A percentile compares a stretch with the other conserved stretches of the same genome.
These are phyloP conservation scores for Arbacia lixula DNA, from an alignment of 53 echinoderm and acorn worm species.

Conservation along the genomic window DNA sequence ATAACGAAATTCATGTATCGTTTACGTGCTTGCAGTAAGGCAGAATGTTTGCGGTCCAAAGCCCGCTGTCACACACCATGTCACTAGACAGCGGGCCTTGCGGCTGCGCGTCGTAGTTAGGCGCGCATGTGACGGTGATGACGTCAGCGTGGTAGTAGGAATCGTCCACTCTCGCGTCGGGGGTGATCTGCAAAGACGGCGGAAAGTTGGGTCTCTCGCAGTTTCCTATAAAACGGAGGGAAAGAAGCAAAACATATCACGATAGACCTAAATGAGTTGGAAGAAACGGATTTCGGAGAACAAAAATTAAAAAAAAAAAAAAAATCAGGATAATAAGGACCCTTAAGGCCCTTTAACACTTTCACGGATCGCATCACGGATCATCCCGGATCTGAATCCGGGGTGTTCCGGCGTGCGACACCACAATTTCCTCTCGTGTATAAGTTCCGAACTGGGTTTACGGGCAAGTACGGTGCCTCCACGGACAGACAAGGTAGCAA, in stretches of 20 bases:
- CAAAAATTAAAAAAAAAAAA: too few species aligned
- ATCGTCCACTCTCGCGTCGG: background rate
- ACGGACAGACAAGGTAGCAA: too few species aligned
- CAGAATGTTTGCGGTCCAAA: background rate
- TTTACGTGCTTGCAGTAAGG: conserved; percentile 7
- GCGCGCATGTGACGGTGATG: conserved; percentile 24
- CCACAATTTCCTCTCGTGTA: too few species aligned
- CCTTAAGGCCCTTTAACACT: too few species aligned
- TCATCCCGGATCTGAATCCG: too few species aligned
- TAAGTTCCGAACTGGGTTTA: too few species aligned
- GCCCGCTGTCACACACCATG: background rate
- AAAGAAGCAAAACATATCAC: background rate
- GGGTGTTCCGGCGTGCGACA: too few species aligned
- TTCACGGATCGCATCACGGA: too few species aligned
- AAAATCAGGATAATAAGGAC: too few species aligned
- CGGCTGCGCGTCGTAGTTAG: background rate
- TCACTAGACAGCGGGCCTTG: background rate
- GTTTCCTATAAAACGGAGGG: background rate
- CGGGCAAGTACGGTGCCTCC: too few species aligned
- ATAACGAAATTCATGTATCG: conserved; percentile 1
- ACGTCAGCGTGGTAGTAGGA: conserved; percentile 16
- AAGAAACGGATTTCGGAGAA: too few species aligned
- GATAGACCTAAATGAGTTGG: background rate
- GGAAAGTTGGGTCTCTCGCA: background rate
- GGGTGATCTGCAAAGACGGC: conserved; percentile 7